Base-by-base conservation (phyloP, 2,888 invertebrate genomes). In the Agrenia bidenticulata region DNA sequence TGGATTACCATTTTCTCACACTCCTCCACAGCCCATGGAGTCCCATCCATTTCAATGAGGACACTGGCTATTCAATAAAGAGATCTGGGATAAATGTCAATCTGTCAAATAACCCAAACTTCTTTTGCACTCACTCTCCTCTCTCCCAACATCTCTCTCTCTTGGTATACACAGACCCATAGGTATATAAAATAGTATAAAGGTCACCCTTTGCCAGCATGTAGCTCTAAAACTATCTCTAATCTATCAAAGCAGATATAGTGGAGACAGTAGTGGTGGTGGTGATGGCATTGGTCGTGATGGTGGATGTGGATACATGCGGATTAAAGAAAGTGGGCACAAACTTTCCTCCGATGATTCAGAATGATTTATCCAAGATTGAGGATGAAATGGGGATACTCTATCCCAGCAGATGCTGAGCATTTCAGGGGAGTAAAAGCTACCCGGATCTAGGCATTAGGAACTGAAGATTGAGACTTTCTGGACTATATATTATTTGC, bases 1-100 rank as follows among this genome's bases (percentile, higher is more conserved):
- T 45, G 45, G 45, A 45, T 45, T 45, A 45, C 45, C 45, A 45
- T 45, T 45, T 45, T 15, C 45, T 45, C 15, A 19, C 45, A 45
- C 45, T 45, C 15, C 45, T 45, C 45, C 4, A 5, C 45, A 11
- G 5, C 45, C 45, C 45, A 4, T 11, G 11, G 4, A 32, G 11
- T 4, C 32, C 32, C 32, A 32, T 32, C 32, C 32, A 32, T 32
- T 32, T 32, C 32, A 32, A 32, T 32, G 32, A 32, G 32, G 32
- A 32, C 32, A 32, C 11, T 32, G 32, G 32, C 32, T 11, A 32
- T 45, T 45, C n/a, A 45, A 45, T 45, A 45, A 45, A 45, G 45
- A 45, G 45, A 45, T 45, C 45, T 45, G 19, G 45, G 15, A 45
- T 45, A 45, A 45, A 45, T 45, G 45, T 45, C 45, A 45, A 17